Base-by-base conservation (phyloP, 2,888 invertebrate species). In the Spilosoma lubricipeda region DNA sequence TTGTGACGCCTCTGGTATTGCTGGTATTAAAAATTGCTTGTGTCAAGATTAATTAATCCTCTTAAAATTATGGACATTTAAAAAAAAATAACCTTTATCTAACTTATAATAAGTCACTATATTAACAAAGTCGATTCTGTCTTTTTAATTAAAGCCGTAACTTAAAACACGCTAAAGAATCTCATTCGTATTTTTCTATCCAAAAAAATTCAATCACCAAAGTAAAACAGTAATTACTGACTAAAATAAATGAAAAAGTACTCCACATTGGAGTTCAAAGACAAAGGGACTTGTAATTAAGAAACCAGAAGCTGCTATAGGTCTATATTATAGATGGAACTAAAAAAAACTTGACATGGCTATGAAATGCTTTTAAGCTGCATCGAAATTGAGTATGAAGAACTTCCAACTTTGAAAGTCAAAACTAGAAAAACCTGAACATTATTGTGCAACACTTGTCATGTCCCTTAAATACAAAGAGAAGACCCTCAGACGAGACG, bases 211-310 rank as follows among this genome's bases (percentile, higher is more conserved):
- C 73, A 65, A 66, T 42, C 56, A 36, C 15, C 33, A 52, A 67
- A 42, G 80, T 67, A 79, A 76, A 79, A 48, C 66, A 64, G 67
- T 75, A 75, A 82, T 81, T 82, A 80, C 64, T 20, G 67, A n/a
- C 76, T 77, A 78, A 84, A 81, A 76, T 76, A 52, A 67, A 77
- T 71, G 71, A 68, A 67, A 74, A 77, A 73, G 70, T 48, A 48
- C 27, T 59, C 71, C 20, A 69, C 70, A 71, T 74, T 64, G 8
- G 27, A 59, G 23, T 15, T 71, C 79, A 81, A 75, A 83, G 79
- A 71, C 78, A 78, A 79, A 77, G 71, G 66, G 39, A 33, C 70
- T 59, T 59, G 63, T 82, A 82, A 83, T 84, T 77, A 80, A 70
- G 77, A 77, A 75, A 75, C 80, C 71, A 70, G 78, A 78, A 72